Base-by-base conservation (phyloP, 2,113 vertebrate genomes). In the Litocranius walleri region DNA sequence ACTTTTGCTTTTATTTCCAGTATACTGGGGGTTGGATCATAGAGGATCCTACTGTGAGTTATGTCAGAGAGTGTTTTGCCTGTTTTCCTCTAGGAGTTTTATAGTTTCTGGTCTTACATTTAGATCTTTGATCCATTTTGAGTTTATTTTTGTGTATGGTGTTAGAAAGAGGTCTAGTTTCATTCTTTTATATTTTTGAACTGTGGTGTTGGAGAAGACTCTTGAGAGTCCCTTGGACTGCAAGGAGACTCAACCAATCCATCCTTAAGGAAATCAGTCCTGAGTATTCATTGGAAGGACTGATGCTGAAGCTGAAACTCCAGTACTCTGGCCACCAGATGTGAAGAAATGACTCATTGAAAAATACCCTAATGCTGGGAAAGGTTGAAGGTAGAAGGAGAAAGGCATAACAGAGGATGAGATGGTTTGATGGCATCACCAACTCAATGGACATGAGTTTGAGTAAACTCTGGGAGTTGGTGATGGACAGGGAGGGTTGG, bases 261-360 rank as follows among this genome's bases (percentile, higher is more conserved):
- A 11, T 71, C 17, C n/a, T 21, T 36, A 36, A 71, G 8, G 4
- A 36, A 3, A 71, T 21, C n/a, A 36, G 64, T 36, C n/a, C 17
- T 71, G 4, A 11, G 3, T 71, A 11, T 71, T 36, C 8, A 36
- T 36, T 21, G n/a, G 64, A 36, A 36, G 82, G 57, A 14, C 13
- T 71, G 17, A 71, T 36, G 4, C 64, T 21, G n/a, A 71, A 71
- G 64, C n/a, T 36, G 17, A 23, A 36, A 21, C 17, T 71, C 64
- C 64, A 36, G 4, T 21, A 36, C n/a, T 36, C 4, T 71, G 64
- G 17, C 17, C n/a, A 21, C 64, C 8, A 21, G 64, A 21, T 36
- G 17, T 0, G 7, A 67, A 21, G 33, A 67, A 10, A 5, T 36
- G n/a, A 71, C n/a, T 67, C n/a, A 21, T 0, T 71, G 17, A 21